phyloP scores from a whole-genome alignment of 2,797 vertebrate species.

The Carcharodon carcharias region DNA sequence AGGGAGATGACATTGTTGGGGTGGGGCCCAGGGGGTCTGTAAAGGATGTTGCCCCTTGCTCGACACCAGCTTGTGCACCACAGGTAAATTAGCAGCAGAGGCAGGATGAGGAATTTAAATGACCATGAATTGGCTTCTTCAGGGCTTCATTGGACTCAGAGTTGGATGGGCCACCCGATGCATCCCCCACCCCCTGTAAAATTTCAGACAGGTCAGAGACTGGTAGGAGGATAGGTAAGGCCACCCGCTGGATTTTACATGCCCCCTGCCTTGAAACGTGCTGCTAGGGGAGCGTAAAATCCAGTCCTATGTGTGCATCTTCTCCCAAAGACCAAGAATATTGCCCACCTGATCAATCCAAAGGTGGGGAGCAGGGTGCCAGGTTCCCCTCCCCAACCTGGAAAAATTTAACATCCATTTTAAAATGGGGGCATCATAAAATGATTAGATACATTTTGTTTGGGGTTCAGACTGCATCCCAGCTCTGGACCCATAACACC shows the following conservation, averaged over 20 bases:
- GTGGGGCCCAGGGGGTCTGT: not conserved
- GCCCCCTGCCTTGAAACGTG: too few species aligned
- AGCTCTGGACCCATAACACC: not conserved
- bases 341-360: not conserved
- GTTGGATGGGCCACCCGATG: too few species aligned
- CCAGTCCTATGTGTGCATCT: not conserved
- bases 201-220: too few species aligned
- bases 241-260: too few species aligned
- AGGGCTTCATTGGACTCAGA: not conserved
- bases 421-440: not conserved
- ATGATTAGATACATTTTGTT: not conserved
- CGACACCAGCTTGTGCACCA: not conserved
- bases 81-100: too few species aligned
- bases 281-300: too few species aligned
- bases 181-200: too few species aligned
- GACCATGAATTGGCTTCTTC: not conserved
- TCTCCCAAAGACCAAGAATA: not conserved
- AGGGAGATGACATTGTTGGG: too few species aligned
- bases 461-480: not conserved
- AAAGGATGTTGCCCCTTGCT: not conserved
- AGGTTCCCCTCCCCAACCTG: not conserved
- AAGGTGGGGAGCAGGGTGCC: too few species aligned
- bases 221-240: too few species aligned
- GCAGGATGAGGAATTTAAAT: not conserved
- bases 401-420: not conserved